Percentiles rank a stretch among this genome's conserved stretches.
Evolutionary conservation across 64 coral and sea anemone species (phyloP).

Genomic region (Hydrozoanthus tunicans): DNA sequence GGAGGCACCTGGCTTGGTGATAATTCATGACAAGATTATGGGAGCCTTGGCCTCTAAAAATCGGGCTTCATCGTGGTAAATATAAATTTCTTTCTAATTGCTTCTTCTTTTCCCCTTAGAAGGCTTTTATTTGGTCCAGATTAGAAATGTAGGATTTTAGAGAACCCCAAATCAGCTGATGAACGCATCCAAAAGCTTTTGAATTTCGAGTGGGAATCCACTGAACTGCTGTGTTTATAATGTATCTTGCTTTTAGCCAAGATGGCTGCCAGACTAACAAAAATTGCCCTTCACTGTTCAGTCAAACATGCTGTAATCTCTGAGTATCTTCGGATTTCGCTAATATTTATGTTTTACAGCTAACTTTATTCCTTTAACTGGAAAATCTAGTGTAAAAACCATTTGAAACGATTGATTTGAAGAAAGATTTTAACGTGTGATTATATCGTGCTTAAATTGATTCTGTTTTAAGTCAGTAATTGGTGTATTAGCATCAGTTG

Average conservation of each 20-base stretch:
- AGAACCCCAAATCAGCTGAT: background rate
- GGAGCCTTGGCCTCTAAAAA: constrained; percentile 79
- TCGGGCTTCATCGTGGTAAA: constrained; percentile 78
- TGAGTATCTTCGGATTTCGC: constrained; percentile 33
- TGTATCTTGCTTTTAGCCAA: constrained; percentile 42
- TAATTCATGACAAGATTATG: constrained; percentile 74
- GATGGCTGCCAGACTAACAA: constrained; percentile 61
- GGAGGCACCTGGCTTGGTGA: constrained; percentile 68
- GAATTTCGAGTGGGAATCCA: constrained; percentile 17
- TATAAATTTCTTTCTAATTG: constrained; percentile 9
- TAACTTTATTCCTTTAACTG: constrained; percentile 1
- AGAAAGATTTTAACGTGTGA: constrained; percentile 54
- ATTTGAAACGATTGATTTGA: constrained; percentile 37
- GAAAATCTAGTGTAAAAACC: background rate
- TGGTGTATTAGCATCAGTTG: constrained; percentile 28
- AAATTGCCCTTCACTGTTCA: constrained; percentile 25
- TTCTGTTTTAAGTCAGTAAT: constrained; percentile 60
- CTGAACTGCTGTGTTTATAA: constrained; percentile 6
- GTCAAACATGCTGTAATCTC: constrained; percentile 21
- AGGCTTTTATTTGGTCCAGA: constrained; percentile 24
- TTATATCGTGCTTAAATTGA: constrained; percentile 68
- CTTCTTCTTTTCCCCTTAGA: background rate
- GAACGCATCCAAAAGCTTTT: background rate
- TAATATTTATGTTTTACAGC: constrained; percentile 6
- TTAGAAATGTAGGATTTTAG: constrained; percentile 2